phyloP scores from a whole-genome alignment of 2,888 invertebrate genomes.

The Ochlodes sylvanus region DNA sequence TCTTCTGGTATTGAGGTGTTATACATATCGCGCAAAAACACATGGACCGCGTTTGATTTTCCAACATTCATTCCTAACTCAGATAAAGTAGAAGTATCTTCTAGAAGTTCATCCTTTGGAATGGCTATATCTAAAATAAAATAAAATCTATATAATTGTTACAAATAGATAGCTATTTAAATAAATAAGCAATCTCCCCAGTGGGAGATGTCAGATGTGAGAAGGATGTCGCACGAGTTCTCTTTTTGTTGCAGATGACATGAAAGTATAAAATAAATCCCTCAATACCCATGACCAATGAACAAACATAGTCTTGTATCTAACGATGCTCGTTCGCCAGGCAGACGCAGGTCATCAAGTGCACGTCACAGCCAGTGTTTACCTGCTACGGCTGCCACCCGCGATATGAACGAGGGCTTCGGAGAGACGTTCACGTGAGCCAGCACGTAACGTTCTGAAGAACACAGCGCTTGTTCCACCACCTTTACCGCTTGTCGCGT shows the following conservation, averaged over 20 bases:
- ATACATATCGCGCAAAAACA: conserved; percentile 41
- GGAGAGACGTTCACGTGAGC: not conserved
- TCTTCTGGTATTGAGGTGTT: conserved; percentile 42
- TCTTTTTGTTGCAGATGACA: no score
- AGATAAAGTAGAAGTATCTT: conserved; percentile 25
- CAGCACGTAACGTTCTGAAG: not conserved
- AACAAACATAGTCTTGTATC: no score
- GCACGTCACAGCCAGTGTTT: not conserved
- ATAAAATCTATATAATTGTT: no score
- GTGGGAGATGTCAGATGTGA: no score
- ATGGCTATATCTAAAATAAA: conserved; percentile 21
- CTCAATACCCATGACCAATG: no score
- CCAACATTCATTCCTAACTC: conserved; percentile 44
- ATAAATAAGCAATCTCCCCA: not conserved
- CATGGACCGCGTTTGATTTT: conserved; percentile 39
- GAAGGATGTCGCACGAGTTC: no score
- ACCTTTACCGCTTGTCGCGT: conserved; percentile 1
- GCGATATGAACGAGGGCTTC: conserved; percentile 5
- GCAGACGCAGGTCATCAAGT: no score
- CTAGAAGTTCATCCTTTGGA: conserved; percentile 3
- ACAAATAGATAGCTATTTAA: no score
- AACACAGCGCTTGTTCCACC: conserved; percentile 22
- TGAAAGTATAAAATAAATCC: no score
- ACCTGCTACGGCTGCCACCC: conserved; percentile 23
- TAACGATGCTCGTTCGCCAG: not conserved